Percentiles rank a stretch among this genome's conserved stretches.
Conservation (phyloP, 1,140 invertebrate genomes). For the Helicoverpa zea region DNA sequence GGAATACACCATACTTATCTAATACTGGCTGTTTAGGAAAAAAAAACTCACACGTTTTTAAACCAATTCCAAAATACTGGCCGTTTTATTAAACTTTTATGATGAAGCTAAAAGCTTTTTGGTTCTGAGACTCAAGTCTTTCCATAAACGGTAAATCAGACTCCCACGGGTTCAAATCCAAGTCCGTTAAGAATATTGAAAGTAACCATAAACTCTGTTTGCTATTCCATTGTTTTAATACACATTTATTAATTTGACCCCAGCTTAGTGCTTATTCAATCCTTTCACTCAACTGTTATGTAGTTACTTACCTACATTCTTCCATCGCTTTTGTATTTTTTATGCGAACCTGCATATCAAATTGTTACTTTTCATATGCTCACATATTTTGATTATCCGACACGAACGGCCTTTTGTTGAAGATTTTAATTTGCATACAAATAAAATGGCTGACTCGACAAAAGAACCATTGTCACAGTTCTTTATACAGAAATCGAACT, state of each 20-base stretch:
- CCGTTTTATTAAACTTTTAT: background rate
- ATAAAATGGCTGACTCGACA: slow-evolving; percentile 83
- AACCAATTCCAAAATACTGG: background rate
- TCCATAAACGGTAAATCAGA: background rate
- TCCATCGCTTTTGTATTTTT: slow-evolving; percentile 20
- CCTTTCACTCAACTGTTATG: slow-evolving; percentile 23
- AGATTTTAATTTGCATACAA: slow-evolving; percentile 82
- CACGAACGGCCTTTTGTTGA: slow-evolving; percentile 64
- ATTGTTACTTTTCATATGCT: slow-evolving; percentile 46
- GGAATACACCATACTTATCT: slow-evolving; percentile 15
- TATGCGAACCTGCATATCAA: slow-evolving; percentile 48
- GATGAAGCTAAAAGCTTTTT: too few species aligned
- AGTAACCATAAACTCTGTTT: background rate
- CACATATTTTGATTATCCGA: slow-evolving; percentile 65
- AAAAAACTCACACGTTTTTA: slow-evolving; percentile 52
- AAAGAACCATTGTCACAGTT: slow-evolving; percentile 80
- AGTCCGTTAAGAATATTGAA: too few species aligned
- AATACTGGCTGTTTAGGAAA: slow-evolving; percentile 4
- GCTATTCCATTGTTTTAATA: slow-evolving; percentile 25
- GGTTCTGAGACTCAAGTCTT: too few species aligned
- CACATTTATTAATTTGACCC: background rate
- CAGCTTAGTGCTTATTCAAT: background rate
- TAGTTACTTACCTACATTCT: slow-evolving; percentile 35
- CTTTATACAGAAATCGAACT: slow-evolving; percentile 73
- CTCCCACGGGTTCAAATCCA: background rate